Conservation (phyloP, 2,888 invertebrate species). For the Resseliella maxima region DNA sequence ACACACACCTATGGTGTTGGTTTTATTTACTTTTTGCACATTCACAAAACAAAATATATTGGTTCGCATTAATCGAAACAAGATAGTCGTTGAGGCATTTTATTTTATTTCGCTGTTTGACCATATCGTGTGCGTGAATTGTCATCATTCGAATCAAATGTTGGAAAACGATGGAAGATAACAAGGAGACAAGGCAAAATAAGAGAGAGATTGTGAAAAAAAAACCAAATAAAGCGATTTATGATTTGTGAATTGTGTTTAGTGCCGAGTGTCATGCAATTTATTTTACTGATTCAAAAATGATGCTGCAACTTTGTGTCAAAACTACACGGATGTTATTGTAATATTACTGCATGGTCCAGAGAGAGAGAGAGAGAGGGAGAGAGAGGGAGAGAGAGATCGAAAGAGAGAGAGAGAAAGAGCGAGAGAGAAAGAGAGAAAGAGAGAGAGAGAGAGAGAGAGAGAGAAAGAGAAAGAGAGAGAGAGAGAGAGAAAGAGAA, state of each 20-base stretch:
- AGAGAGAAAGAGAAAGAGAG: too few species aligned
- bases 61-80: slow-evolving; percentile 26
- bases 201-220: too few species aligned
- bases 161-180: slow-evolving; percentile 24
- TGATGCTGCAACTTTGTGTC: slow-evolving; percentile 16
- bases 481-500: too few species aligned
- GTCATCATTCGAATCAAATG: slow-evolving; percentile 51
- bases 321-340: neutral
- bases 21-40: slow-evolving; percentile 33
- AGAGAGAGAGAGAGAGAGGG: too few species aligned
- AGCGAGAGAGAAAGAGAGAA: too few species aligned
- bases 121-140: slow-evolving; percentile 47
- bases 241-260: slow-evolving; percentile 37
- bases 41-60: neutral
- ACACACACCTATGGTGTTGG: slow-evolving; percentile 33
- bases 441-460: too few species aligned
- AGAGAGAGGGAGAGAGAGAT: too few species aligned
- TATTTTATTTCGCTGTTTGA: neutral
- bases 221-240: neutral
- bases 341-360: too few species aligned
- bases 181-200: neutral
- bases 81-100: too few species aligned
- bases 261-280: slow-evolving; percentile 34
- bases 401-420: too few species aligned
- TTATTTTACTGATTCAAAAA: neutral